phyloP scores from a whole-genome alignment of 1,140 invertebrate genomes.

The Aricia agestis region DNA sequence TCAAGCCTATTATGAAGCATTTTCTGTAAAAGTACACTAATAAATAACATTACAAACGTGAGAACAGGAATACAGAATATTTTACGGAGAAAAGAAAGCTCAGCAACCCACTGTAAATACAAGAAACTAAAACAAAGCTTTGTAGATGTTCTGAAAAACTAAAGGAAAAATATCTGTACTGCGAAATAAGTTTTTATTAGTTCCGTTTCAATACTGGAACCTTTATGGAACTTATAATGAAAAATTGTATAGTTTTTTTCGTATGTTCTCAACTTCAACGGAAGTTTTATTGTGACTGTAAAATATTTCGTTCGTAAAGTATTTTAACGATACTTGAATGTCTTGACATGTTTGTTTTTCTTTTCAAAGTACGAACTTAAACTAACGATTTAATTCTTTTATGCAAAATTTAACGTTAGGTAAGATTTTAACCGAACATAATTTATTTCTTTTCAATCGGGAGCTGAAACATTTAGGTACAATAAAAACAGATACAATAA shows the following conservation, averaged over 20 bases:
- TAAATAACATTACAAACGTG: too few species aligned
- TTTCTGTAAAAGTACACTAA: too few species aligned
- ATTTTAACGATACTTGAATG: background rate
- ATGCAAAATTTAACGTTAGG: too few species aligned
- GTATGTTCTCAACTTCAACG: background rate
- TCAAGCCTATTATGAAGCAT: too few species aligned
- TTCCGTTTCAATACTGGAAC: constrained; percentile 12
- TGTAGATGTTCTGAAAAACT: constrained; percentile 8
- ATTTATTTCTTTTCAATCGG: too few species aligned
- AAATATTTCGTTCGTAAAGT: background rate
- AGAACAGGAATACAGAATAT: background rate
- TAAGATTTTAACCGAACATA: too few species aligned
- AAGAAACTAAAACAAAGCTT: constrained; percentile 16
- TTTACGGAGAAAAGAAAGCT: background rate
- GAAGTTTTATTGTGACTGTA: background rate
- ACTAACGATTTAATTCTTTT: background rate
- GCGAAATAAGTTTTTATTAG: constrained; percentile 15
- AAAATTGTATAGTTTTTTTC: constrained; percentile 7
- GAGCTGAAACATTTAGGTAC: too few species aligned
- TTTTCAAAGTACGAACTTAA: background rate
- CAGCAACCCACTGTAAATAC: background rate
- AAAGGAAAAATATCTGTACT: constrained; percentile 7
- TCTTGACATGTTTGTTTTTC: background rate
- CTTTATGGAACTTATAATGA: constrained; percentile 7
- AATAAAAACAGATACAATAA: too few species aligned